phyloP scores from a whole-genome alignment of 2,113 vertebrate species.

The Pedetes capensis region DNA sequence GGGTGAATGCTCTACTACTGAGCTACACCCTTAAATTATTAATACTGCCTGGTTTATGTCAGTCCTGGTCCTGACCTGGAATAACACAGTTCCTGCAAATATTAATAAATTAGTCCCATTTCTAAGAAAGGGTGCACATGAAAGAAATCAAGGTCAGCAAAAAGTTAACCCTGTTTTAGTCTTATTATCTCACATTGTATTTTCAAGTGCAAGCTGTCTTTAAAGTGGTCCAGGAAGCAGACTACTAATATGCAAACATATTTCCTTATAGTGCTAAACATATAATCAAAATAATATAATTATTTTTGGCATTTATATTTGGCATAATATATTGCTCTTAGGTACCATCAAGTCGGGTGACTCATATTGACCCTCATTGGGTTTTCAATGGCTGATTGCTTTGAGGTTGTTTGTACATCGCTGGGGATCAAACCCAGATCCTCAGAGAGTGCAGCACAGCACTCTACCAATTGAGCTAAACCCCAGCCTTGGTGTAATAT shows the following conservation, averaged over 20 bases:
- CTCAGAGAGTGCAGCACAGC: too few species aligned
- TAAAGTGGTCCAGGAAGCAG: not conserved
- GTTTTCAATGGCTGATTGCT: too few species aligned
- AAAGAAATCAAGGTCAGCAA: not conserved
- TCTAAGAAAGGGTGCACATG: not conserved
- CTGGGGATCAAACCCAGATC: too few species aligned
- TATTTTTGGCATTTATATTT: not conserved
- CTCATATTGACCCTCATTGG: too few species aligned
- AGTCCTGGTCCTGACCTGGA: not conserved
- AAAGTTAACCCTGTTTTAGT: not conserved
- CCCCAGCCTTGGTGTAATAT: too few species aligned
- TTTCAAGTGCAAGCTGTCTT: not conserved
- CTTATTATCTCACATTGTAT: not conserved
- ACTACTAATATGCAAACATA: not conserved
- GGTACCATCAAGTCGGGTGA: too few species aligned
- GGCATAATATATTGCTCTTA: not conserved
- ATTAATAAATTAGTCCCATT: not conserved
- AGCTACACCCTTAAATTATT: too few species aligned
- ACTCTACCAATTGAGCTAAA: too few species aligned
- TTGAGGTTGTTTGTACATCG: too few species aligned
- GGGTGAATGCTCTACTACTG: too few species aligned
- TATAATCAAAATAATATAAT: not conserved
- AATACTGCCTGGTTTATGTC: not conserved
- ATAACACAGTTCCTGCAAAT: conserved; percentile 1
- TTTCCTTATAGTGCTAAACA: not conserved